Base-by-base conservation (phyloP, 2,797 vertebrate genomes). In the Myoxocephalus aenaeus region DNA sequence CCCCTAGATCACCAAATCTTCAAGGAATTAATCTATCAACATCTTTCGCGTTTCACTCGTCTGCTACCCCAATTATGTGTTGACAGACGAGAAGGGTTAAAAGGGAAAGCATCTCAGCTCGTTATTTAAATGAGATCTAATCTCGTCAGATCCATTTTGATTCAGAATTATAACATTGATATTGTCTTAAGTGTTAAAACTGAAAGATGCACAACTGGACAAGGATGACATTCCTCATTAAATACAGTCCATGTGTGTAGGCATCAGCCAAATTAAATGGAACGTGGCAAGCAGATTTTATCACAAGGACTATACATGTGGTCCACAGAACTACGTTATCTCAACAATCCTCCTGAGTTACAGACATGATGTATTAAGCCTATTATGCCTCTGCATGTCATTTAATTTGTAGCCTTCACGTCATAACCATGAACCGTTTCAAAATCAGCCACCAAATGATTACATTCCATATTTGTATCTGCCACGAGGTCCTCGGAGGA, bases 381-480 rank as follows among this genome's bases (percentile, higher is more conserved):
- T 85, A 59, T 72, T 87, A 86, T 90, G 90, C 87, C 83, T 89
- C 84, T 86, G 85, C 87, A 89, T 89, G 90, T 86, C 70, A 75
- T 82, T 83, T 83, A 65, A 80, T 93, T 91, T 90, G 82, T 89
- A 87, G 82, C 89, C 81, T 90, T 69, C 81, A 38, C 50, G 40
- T 91, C 84, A 74, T 84, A 62, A 73, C 89, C 54, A 56, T 78
- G 27, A 25, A 25, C 13, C 11, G 14, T 72, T 82, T 85, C 79
- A 53, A 73, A 88, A 83, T 84, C 57, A 36, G 65, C 82, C 87
- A 88, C 81, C 70, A 83, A 87, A 91, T 70, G 65, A 90, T 83
- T 63, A 92, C 92, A 94, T 96, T 96, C 92, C 94, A 92, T 86
- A 86, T 65, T 68, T 70, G 36, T 69, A 82, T 84, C 75, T 82